Evolutionary conservation across 2,797 vertebrate genomes (phyloP).

Genomic region (Acridotheres tristis): DNA sequence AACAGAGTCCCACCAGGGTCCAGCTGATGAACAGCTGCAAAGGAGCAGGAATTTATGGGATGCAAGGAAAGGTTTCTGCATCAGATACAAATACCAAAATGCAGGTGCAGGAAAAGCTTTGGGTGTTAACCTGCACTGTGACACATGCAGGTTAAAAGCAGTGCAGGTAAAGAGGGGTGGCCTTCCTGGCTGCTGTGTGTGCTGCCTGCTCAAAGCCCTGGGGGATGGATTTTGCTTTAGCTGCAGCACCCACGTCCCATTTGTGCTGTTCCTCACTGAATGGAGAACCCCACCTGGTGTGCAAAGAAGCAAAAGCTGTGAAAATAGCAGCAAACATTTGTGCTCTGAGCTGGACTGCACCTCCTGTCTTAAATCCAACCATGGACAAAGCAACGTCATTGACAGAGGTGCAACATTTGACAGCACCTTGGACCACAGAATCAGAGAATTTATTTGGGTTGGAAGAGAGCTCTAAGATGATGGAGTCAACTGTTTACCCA

Average conservation of each 20-base stretch:
- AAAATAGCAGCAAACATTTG: fast-evolving
- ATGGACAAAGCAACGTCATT: not conserved
- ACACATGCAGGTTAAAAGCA: not conserved
- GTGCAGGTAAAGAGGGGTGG: not conserved
- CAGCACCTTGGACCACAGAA: not conserved
- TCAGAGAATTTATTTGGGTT: not conserved
- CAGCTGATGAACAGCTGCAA: not conserved
- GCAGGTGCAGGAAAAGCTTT: not conserved
- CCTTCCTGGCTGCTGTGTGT: not conserved
- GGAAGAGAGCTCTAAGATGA: not conserved
- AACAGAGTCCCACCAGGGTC: not conserved
- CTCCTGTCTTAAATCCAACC: not conserved
- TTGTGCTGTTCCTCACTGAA: not conserved
- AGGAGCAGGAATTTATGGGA: not conserved
- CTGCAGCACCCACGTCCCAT: not conserved
- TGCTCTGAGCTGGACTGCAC: not conserved
- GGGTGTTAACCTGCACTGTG: fast-evolving
- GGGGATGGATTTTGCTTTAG: not conserved
- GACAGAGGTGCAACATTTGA: not conserved
- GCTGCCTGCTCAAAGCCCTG: not conserved
- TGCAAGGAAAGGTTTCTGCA: not conserved
- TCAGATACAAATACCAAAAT: not conserved
- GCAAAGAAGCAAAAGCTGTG: not conserved
- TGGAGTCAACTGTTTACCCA: not conserved
- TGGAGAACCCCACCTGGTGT: not conserved